Evolutionary conservation across 2,797 vertebrate species (phyloP).

Genomic region (Poecilia wingei): DNA sequence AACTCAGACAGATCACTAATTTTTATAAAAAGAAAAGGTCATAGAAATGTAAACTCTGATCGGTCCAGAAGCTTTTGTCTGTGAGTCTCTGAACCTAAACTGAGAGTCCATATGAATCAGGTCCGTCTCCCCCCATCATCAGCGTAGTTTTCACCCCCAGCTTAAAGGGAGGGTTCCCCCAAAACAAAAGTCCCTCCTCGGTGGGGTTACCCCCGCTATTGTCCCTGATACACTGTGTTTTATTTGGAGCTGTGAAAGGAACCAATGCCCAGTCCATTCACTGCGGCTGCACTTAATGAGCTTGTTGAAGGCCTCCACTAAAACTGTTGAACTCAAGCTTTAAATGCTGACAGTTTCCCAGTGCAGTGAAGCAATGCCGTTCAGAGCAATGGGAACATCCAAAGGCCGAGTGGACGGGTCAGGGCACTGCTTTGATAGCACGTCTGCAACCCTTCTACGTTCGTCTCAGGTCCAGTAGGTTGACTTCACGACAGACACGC

Average conservation of each 20-base stretch:
- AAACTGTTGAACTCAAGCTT: constrained; percentile 64
- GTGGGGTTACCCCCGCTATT: constrained; percentile 60
- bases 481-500: too few species aligned
- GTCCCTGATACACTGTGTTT: constrained; percentile 65
- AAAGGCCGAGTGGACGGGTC: constrained; percentile 2
- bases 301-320: constrained; percentile 62
- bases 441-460: not conserved
- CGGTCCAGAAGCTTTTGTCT: constrained; percentile 36
- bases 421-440: not conserved
- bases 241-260: constrained; percentile 67
- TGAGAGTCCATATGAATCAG: constrained; percentile 55
- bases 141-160: constrained; percentile 43
- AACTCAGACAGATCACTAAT: not conserved
- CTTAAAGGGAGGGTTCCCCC: constrained; percentile 64
- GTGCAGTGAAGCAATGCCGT: constrained; percentile 63
- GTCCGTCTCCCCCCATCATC: constrained; percentile 46
- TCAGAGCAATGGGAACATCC: constrained; percentile 25
- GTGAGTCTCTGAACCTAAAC: constrained; percentile 34
- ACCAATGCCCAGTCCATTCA: constrained; percentile 56
- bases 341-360: constrained; percentile 58
- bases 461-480: too few species aligned
- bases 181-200: constrained; percentile 67
- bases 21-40: constrained; percentile 4
- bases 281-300: constrained; percentile 68
- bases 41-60: constrained; percentile 26